These are phyloP conservation scores for Perodicticus potto DNA, from an alignment of 2,797 vertebrate genomes.

Conservation along the genomic window DNA sequence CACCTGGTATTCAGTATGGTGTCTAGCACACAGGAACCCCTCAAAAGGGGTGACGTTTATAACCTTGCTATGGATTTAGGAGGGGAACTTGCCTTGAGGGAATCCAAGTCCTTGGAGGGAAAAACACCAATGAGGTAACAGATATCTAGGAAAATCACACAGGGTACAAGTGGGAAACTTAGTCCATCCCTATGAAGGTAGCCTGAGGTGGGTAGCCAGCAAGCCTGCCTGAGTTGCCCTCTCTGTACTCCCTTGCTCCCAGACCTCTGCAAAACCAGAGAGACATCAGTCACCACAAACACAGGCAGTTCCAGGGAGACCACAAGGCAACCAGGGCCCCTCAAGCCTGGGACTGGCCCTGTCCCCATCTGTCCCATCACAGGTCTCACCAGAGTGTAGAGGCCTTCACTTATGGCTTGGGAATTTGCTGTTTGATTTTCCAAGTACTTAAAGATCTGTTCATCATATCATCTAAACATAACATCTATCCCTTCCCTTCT, in stretches of 20 bases:
- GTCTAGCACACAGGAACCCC: background rate
- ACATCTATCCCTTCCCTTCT: background rate
- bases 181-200: background rate
- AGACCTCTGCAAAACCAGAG: background rate
- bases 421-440: background rate
- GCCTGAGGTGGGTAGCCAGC: background rate
- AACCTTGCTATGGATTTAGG: background rate
- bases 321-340: background rate
- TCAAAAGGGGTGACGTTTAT: background rate
- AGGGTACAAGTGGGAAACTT: background rate
- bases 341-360: background rate
- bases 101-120: background rate
- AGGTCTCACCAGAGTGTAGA: background rate
- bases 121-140: background rate
- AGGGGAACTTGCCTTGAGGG: background rate
- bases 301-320: background rate
- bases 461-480: background rate
- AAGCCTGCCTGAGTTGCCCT: background rate
- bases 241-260: background rate
- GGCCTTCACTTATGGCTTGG: background rate
- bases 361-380: background rate
- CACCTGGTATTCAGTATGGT: background rate
- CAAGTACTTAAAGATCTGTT: background rate
- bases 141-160: background rate
- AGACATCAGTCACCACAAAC: background rate